A percentile compares a stretch with the other conserved stretches of the same genome.
Evolutionary conservation across 1,140 invertebrate species (phyloP).

Genomic region (Formica exsecta): DNA sequence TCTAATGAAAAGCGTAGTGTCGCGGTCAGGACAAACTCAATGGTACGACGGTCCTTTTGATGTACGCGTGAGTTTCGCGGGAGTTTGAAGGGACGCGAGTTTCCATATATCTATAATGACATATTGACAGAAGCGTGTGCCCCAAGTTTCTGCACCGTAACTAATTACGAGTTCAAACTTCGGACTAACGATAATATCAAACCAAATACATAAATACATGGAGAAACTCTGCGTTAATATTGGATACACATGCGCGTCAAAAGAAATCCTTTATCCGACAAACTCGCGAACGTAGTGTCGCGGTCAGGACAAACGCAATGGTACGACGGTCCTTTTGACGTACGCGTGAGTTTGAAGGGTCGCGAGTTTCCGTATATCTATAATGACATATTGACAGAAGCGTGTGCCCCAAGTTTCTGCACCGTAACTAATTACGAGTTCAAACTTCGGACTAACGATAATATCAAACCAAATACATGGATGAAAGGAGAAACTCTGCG

Average conservation of each 20-base stretch:
- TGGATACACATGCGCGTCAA: neutral
- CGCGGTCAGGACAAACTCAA: neutral
- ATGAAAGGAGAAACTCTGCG: slow-evolving; percentile 1
- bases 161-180: slow-evolving; percentile 54
- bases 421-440: slow-evolving; percentile 49
- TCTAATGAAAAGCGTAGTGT: neutral
- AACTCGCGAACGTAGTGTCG: slow-evolving; percentile 1
- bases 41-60: neutral
- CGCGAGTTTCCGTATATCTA: slow-evolving; percentile 35
- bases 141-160: slow-evolving; percentile 19
- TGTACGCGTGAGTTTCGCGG: neutral
- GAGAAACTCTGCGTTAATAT: neutral
- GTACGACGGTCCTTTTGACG: neutral
- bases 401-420: slow-evolving; percentile 17
- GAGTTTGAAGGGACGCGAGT: slow-evolving; percentile 13
- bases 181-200: slow-evolving; percentile 42
- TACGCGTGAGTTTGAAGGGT: slow-evolving; percentile 13
- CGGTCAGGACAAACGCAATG: neutral
- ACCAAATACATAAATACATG: neutral
- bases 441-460: slow-evolving; percentile 39
- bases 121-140: slow-evolving; percentile 42
- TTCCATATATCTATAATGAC: slow-evolving; percentile 36
- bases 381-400: slow-evolving; percentile 50
- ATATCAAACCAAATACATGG: slow-evolving; percentile 18
- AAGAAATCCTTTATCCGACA: slow-evolving; percentile 41